Evolutionary conservation across 2,888 invertebrate species (phyloP), one percentile per base, ranked within the genome.

Genomic region (Lamellibrachia satsuma): DNA sequence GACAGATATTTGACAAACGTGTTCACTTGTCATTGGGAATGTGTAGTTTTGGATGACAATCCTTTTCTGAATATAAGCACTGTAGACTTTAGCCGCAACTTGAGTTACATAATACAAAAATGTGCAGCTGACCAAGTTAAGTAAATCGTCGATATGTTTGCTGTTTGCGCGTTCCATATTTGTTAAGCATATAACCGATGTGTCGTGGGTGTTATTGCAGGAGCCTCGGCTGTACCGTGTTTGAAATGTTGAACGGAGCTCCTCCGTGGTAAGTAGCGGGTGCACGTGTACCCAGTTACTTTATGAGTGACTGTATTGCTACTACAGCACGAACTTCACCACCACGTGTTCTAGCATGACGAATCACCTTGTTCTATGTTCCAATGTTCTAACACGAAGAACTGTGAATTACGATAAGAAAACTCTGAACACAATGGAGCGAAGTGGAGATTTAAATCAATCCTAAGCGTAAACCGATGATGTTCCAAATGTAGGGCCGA

Each of bases 241-340:
- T 92, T 93, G 94, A 94, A 90, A 93, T 94, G 94, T 92, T 93
- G 39, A 93, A 93, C 8, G 94, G 93, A 3, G 93, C 92, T 90
- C 94, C 94, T 0, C 94, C 94, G 27, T 94, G 93, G 93, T 93
- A 92, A 52, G 92, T 91, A 7, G 7, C 11, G 39, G n/a, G n/a
- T 91, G 52, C 52, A 15, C 11, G 39, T 7, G 52, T 51, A 51
- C 52, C 52, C 39, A 52, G 22, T 52, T 52, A 3, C 52, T 9
- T 91, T 91, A 91, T 52, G 15, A 52, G 75, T 15, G 22, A 75
- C 15, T 75, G 75, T 75, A n/a, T 75, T 22, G 22, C 75, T 75
- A n/a, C 22, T 15, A 75, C 15, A n/a, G 2, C 6, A 75, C 6
- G n/a, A 22, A 75, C 6, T 39, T 39, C 39, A 39, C 39, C 39